Conservation (phyloP, 2,113 vertebrate species). For the Phrynosoma platyrhinos region DNA sequence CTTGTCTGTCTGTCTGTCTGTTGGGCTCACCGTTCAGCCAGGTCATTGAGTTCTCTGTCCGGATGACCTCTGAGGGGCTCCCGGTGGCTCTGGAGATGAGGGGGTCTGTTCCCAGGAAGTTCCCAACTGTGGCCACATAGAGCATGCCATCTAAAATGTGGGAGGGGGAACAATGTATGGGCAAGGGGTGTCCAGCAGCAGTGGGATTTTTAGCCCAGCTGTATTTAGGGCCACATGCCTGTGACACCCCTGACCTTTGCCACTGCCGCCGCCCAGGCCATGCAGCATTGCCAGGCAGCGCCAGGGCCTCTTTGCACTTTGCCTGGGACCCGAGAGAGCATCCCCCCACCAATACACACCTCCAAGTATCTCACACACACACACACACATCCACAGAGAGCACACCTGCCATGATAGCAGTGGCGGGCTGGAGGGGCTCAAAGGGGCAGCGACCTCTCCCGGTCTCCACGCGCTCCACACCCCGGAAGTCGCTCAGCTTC, state of each 20-base stretch:
- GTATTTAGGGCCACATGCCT: no score
- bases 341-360: background rate
- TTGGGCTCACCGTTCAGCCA: slow-evolving; percentile 82
- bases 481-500: slow-evolving; percentile 80
- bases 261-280: no score
- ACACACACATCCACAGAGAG: no score
- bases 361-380: background rate
- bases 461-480: slow-evolving; percentile 81
- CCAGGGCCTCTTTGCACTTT: background rate
- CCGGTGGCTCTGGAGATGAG: slow-evolving; percentile 87
- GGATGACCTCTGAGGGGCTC: slow-evolving; percentile 81
- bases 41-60: slow-evolving; percentile 83
- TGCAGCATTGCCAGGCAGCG: no score
- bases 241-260: no score
- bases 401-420: slow-evolving; percentile 85
- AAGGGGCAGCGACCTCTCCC: slow-evolving; percentile 90
- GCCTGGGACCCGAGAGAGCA: background rate
- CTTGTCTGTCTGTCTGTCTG: no score
- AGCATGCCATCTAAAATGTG: slow-evolving; percentile 77
- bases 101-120: slow-evolving; percentile 87
- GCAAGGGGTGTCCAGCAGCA: no score
- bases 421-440: slow-evolving; percentile 87
- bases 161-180: background rate
- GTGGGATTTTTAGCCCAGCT: no score
- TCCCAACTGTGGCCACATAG: slow-evolving; percentile 87